A percentile compares a stretch with the other conserved stretches of the same genome.
These are phyloP conservation scores for Dicrostonyx torquatus DNA, from an alignment of 2,797 vertebrate genomes.

Conservation along the genomic window DNA sequence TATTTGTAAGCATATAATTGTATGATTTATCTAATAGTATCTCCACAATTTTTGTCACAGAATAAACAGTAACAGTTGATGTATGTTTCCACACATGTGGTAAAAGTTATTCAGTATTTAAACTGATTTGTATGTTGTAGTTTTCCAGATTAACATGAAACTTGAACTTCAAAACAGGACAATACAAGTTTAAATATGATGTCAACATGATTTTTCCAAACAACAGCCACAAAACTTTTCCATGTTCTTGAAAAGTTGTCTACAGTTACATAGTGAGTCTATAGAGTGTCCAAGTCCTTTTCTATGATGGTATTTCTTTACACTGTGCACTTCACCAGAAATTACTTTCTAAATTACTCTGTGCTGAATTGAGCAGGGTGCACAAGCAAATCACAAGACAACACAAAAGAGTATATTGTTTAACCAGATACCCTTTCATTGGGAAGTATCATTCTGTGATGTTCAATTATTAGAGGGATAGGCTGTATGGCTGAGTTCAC, in stretches of 20 bases:
- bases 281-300: constrained; percentile 42
- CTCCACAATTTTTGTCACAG: background rate
- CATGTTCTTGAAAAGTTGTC: constrained; percentile 24
- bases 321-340: constrained; percentile 41
- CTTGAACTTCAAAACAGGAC: constrained; percentile 44
- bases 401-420: constrained; percentile 3
- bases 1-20: background rate
- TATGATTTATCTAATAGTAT: background rate
- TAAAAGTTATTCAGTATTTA: background rate
- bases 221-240: background rate
- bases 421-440: background rate
- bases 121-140: background rate
- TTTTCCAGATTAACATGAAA: background rate
- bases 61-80: background rate
- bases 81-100: background rate
- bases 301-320: constrained; percentile 65
- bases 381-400: constrained; percentile 43
- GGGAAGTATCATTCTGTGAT: constrained; percentile 42
- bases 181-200: background rate
- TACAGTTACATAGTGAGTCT: background rate
- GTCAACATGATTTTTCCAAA: constrained; percentile 1
- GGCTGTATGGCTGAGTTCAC: background rate
- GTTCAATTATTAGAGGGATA: background rate
- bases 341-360: constrained; percentile 67
- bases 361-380: constrained; percentile 40